Conservation (phyloP, 2,113 vertebrate genomes). For the Henicopernis longicauda region DNA sequence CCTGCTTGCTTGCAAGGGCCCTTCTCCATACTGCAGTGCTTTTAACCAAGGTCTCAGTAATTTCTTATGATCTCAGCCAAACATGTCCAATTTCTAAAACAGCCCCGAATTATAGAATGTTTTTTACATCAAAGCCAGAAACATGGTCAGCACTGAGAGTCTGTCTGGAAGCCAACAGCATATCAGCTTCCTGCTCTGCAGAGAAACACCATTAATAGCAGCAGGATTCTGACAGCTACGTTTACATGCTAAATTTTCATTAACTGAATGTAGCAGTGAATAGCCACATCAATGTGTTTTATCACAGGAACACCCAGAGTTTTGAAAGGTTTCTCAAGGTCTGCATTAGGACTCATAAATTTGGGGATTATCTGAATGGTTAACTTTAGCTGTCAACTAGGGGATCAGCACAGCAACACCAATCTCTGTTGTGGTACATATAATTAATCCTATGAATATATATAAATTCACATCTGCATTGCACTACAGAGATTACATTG, state of each 20-base stretch:
- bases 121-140: not conserved
- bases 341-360: not conserved
- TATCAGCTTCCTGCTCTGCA: not conserved
- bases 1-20: not conserved
- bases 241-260: not conserved
- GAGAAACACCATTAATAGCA: not conserved
- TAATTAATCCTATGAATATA: not conserved
- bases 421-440: not conserved
- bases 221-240: not conserved
- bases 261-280: not conserved
- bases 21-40: not conserved
- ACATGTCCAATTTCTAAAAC: not conserved
- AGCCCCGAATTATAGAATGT: fast-evolving
- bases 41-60: not conserved
- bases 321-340: not conserved
- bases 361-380: not conserved
- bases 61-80: not conserved
- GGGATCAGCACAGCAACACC: not conserved
- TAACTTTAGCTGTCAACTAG: not conserved
- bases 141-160: not conserved
- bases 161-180: not conserved
- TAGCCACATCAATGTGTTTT: not conserved
- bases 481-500: not conserved
- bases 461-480: not conserved
- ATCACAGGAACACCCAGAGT: not conserved